Conservation (phyloP, 1,140 invertebrate species). For the Drosophila athabasca region DNA sequence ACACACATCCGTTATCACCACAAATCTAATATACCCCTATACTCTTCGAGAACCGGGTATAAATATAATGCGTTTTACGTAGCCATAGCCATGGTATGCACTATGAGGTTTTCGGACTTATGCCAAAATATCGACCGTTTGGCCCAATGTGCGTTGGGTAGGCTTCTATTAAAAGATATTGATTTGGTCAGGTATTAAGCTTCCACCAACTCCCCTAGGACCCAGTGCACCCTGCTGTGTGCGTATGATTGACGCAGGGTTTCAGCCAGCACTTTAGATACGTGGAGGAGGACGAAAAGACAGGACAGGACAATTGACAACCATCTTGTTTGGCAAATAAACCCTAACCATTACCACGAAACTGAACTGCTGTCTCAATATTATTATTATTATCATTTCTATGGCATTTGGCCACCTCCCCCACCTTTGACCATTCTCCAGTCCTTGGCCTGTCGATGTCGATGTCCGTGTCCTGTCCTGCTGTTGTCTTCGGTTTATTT, state of each 20-base stretch:
- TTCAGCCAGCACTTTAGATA: slow-evolving; percentile 34
- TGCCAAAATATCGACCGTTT: no score
- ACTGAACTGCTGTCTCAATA: slow-evolving; percentile 77
- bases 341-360: slow-evolving; percentile 65
- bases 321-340: slow-evolving; percentile 72
- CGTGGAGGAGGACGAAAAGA: background rate
- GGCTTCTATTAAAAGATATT: slow-evolving; percentile 20
- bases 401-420: slow-evolving; percentile 6
- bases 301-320: slow-evolving; percentile 40
- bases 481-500: slow-evolving; percentile 19
- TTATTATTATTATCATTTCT: slow-evolving; percentile 51
- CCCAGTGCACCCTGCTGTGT: slow-evolving; percentile 5
- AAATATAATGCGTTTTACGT: no score
- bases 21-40: no score
- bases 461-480: background rate
- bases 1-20: no score
- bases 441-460: no score
- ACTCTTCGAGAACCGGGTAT: no score
- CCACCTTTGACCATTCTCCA: background rate
- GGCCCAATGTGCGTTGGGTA: no score
- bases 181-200: slow-evolving; percentile 35
- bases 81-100: no score
- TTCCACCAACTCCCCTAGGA: slow-evolving; percentile 13
- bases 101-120: no score
- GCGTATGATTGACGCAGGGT: slow-evolving; percentile 49